These are phyloP conservation scores for Garrulus glandarius DNA, from an alignment of 2,797 vertebrate genomes.

Conservation along the genomic window DNA sequence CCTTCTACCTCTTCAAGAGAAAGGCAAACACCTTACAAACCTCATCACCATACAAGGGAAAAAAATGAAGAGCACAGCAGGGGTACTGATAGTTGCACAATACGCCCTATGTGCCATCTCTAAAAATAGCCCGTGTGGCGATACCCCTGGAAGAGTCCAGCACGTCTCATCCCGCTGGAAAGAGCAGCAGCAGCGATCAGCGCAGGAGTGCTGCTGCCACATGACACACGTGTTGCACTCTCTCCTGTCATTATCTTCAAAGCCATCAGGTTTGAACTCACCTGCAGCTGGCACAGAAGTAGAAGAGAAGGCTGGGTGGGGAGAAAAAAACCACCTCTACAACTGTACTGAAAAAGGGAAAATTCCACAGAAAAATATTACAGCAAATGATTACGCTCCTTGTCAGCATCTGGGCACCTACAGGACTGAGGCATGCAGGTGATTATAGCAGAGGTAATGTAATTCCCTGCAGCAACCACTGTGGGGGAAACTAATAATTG, in stretches of 20 bases:
- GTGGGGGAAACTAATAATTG: slow-evolving; percentile 27
- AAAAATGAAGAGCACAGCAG: slow-evolving; percentile 25
- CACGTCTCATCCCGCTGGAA: neutral
- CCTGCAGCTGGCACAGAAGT: neutral
- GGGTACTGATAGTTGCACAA: neutral
- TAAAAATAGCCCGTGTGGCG: neutral
- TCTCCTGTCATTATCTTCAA: slow-evolving; percentile 23
- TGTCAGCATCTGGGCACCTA: slow-evolving; percentile 34
- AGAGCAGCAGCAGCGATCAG: neutral
- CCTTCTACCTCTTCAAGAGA: neutral
- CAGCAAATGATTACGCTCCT: neutral
- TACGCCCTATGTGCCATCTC: neutral
- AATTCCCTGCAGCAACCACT: slow-evolving; percentile 30
- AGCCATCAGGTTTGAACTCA: slow-evolving; percentile 12
- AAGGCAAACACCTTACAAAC: slow-evolving; percentile 26
- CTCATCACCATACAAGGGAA: slow-evolving; percentile 51
- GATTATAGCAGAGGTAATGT: neutral
- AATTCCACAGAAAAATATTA: slow-evolving; percentile 6
- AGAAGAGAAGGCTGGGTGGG: neutral
- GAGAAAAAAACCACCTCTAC: neutral
- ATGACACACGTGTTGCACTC: neutral
- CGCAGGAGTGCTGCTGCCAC: neutral
- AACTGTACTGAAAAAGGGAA: neutral
- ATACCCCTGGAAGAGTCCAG: slow-evolving; percentile 32
- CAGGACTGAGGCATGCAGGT: neutral